Evolutionary conservation across 2,797 vertebrate species (phyloP).

Genomic region (Leptoclinus maculatus): DNA sequence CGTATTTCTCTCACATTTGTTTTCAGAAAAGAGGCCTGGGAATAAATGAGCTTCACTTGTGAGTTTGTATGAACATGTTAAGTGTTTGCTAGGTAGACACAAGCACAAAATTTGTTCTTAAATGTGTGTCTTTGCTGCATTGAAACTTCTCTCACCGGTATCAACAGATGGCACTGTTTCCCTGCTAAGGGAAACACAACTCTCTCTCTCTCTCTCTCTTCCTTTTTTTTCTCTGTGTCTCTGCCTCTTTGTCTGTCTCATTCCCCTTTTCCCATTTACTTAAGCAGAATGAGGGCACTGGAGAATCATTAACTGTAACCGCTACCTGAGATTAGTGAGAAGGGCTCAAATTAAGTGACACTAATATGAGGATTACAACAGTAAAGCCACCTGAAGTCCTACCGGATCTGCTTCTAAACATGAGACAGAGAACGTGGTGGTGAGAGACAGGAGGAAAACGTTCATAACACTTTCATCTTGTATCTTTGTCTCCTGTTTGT

Average conservation of each 20-base stretch:
- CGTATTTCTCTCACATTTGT: slow-evolving; percentile 51
- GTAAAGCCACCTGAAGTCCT: slow-evolving; percentile 84
- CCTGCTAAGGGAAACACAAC: slow-evolving; percentile 59
- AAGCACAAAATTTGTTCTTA: slow-evolving; percentile 35
- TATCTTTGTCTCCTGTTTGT: slow-evolving; percentile 25
- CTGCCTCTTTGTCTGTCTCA: slow-evolving; percentile 79
- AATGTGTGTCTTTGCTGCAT: slow-evolving; percentile 29
- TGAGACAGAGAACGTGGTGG: slow-evolving; percentile 36
- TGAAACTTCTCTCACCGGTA: slow-evolving; percentile 24
- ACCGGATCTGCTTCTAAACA: slow-evolving; percentile 71
- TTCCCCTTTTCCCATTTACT: slow-evolving; percentile 79
- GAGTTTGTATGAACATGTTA: slow-evolving; percentile 29
- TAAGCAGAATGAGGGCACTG: slow-evolving; percentile 81
- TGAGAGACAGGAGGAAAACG: slow-evolving; percentile 25
- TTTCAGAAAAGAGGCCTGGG: slow-evolving; percentile 45
- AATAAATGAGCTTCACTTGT: slow-evolving; percentile 61
- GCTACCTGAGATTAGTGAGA: slow-evolving; percentile 86
- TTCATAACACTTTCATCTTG: slow-evolving; percentile 39
- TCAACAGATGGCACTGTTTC: slow-evolving; percentile 86
- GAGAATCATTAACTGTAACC: slow-evolving; percentile 86
- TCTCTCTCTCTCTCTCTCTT: slow-evolving; percentile 24
- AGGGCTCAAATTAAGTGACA: slow-evolving; percentile 86
- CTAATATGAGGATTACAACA: slow-evolving; percentile 88
- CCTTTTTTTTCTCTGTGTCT: slow-evolving; percentile 24
- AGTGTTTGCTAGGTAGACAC: slow-evolving; percentile 45